These are phyloP conservation scores for Neelides sp. DNA, from an alignment of 1,140 invertebrate species.

Conservation along the genomic window DNA sequence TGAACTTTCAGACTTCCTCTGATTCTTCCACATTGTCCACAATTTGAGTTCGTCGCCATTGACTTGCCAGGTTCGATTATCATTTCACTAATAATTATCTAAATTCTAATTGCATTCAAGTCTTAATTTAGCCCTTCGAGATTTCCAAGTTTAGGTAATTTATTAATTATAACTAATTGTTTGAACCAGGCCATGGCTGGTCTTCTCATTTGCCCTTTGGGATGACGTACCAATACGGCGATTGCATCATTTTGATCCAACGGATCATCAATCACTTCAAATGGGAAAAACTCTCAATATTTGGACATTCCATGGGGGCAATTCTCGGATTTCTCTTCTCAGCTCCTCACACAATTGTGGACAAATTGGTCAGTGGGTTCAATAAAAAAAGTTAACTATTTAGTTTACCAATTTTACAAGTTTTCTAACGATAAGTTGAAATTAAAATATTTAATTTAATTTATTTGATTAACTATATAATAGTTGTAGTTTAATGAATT, in stretches of 20 bases:
- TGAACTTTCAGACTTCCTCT: too few species aligned
- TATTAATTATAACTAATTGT: too few species aligned
- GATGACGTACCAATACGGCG: slow-evolving; percentile 22
- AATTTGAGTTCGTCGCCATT: slow-evolving; percentile 24
- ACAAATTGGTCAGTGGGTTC: slow-evolving; percentile 23
- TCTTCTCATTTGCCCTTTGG: slow-evolving; percentile 26
- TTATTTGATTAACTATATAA: not conserved
- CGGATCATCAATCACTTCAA: slow-evolving; percentile 17
- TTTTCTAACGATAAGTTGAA: not conserved
- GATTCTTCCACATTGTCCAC: slow-evolving; percentile 9
- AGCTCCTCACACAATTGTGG: slow-evolving; percentile 20
- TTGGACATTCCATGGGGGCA: slow-evolving; percentile 25
- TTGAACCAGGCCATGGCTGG: too few species aligned
- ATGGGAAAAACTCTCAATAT: slow-evolving; percentile 16
- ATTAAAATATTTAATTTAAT: not conserved
- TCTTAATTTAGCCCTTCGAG: too few species aligned
- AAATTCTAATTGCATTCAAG: not conserved
- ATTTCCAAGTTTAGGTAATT: too few species aligned
- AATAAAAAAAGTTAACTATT: too few species aligned
- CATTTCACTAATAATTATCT: slow-evolving; percentile 9
- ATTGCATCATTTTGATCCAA: slow-evolving; percentile 13
- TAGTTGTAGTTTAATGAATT: not conserved
- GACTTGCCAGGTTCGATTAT: slow-evolving; percentile 23
- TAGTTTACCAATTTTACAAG: too few species aligned
- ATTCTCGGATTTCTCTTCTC: slow-evolving; percentile 19